Conservation (phyloP, 1,140 invertebrate genomes). For the Drosophila pallidifrons region DNA sequence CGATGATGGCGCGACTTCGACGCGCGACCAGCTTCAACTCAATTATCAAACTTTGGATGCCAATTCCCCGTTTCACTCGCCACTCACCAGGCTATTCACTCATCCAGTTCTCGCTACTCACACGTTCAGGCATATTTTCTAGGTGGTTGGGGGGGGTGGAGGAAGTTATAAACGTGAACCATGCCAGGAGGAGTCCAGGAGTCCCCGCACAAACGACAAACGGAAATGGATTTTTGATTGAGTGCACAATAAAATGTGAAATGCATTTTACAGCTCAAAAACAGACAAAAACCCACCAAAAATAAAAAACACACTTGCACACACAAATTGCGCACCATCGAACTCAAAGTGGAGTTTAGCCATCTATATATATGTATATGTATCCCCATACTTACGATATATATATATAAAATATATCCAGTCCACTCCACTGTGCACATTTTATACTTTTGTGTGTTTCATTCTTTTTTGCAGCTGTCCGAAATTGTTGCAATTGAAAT, state of each 20-base stretch:
- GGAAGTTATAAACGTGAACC: conserved; percentile 23
- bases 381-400: conserved; percentile 6
- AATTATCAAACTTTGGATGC: conserved; percentile 81
- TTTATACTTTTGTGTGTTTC: conserved; percentile 31
- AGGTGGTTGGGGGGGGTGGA: not conserved
- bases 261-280: conserved; percentile 77
- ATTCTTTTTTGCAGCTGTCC: conserved; percentile 24
- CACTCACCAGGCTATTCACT: conserved; percentile 32
- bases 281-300: conserved; percentile 39
- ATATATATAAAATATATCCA: not conserved
- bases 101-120: conserved; percentile 26
- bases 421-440: conserved; percentile 23
- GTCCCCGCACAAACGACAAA: conserved; percentile 53
- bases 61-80: conserved; percentile 55
- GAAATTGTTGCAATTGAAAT: conserved; percentile 59
- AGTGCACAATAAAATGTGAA: conserved; percentile 83
- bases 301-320: conserved; percentile 22
- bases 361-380: conserved; percentile 31
- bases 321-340: conserved; percentile 22
- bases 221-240: conserved; percentile 83
- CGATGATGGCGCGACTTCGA: conserved; percentile 64
- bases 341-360: conserved; percentile 57
- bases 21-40: conserved; percentile 68
- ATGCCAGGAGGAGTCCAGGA: conserved; percentile 2
- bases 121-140: conserved; percentile 52